phyloP scores from a whole-genome alignment of 2,888 invertebrate species.

The Meiosimyza platycephala region DNA sequence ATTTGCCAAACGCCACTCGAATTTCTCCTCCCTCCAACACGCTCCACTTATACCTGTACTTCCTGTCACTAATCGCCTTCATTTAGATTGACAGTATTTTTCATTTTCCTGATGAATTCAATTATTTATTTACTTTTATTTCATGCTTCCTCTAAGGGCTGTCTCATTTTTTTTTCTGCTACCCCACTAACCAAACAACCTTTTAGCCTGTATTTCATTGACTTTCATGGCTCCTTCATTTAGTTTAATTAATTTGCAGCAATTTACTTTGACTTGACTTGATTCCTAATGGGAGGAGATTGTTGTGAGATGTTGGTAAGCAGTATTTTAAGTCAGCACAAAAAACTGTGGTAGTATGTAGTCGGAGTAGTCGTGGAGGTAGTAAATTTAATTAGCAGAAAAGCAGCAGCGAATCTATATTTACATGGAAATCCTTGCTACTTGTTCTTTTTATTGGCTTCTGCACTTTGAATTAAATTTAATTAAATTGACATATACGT shows the following conservation, averaged over 20 bases:
- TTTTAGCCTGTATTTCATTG: slow-evolving; percentile 43
- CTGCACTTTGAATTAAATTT: too few relatives aligned
- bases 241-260: slow-evolving; percentile 35
- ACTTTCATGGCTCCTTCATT: slow-evolving; percentile 33
- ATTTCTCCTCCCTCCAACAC: background rate
- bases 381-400: slow-evolving; percentile 15
- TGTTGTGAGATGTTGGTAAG: background rate
- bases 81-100: slow-evolving; percentile 47
- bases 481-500: too few relatives aligned
- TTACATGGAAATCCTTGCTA: background rate
- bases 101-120: slow-evolving; percentile 66
- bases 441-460: background rate
- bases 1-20: too few relatives aligned
- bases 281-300: background rate
- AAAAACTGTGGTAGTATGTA: background rate
- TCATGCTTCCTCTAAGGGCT: slow-evolving; percentile 34
- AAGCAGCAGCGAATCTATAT: background rate
- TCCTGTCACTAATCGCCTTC: slow-evolving; percentile 23
- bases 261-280: slow-evolving; percentile 23
- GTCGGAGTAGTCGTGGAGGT: background rate
- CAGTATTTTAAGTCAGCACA: background rate
- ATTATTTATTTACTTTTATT: slow-evolving; percentile 62
- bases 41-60: slow-evolving; percentile 1
- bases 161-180: slow-evolving; percentile 41
- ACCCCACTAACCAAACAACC: background rate